Base-by-base conservation (phyloP, 2,888 invertebrate species). In the Cordylochernes scorpioides region DNA sequence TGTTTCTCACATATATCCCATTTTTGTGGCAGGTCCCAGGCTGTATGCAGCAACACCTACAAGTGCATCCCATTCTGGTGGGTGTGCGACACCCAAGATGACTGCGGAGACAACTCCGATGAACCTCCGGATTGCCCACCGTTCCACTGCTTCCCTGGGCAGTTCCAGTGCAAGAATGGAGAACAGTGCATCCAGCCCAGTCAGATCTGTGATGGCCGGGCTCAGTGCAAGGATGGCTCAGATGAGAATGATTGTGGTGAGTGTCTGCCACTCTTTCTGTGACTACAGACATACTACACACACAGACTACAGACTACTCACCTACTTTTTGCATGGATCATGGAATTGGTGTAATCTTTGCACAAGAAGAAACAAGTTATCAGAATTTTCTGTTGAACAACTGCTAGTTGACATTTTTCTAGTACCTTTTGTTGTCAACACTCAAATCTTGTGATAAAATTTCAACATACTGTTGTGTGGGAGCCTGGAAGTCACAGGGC, bases 1-100 rank as follows among this genome's bases (percentile, higher is more conserved):
- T n/a, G n/a, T n/a, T n/a, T n/a, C n/a, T n/a, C n/a, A n/a, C n/a
- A n/a, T n/a, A n/a, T n/a, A n/a, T n/a, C n/a, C n/a, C n/a, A n/a
- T n/a, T n/a, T n/a, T 28, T 22, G 21, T 26, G 28, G 16, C 39
- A 53, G 53, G 1, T 70, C 74, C 15, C 73, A 82, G 54, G 77
- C 78, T 53, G 65, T 72, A 39, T 86, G 84, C 53, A 58, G 58
- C 5, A 55, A 61, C 17, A 68, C 73, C 3, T 72, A 69, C 52
- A 78, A 77, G 51, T 84, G 84, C 52, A 75, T 86, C 41, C 80
- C 80, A 2, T 72, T 70, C 46, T 75, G 72, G 67, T 75, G 73
- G 74, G 61, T 62, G 44, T 75, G 75, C 31, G 42, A 39, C 26
- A 38, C 33, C 6, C 42, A 41, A 17, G 37, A 41, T 28, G 42